These are phyloP conservation scores for Tachypleus tridentatus DNA, from an alignment of 1,140 invertebrate genomes.

Conservation along the genomic window DNA sequence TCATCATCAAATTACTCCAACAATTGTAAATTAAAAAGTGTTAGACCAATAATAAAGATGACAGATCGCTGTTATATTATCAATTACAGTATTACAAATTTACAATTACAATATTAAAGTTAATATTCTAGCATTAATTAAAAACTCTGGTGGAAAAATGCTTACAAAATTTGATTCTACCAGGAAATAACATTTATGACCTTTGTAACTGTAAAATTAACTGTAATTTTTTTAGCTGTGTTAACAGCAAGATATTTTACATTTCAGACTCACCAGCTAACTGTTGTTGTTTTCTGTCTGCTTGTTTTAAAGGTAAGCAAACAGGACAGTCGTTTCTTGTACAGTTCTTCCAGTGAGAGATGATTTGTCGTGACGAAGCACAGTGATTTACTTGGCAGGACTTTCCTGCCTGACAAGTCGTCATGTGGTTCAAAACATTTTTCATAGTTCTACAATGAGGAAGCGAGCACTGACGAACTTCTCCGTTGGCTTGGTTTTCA, in stretches of 20 bases:
- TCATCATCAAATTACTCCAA: no score
- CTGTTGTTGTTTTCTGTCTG: conserved; percentile 56
- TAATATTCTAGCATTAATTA: no score
- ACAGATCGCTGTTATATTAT: no score
- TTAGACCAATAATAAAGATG: no score
- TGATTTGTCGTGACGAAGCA: conserved; percentile 94
- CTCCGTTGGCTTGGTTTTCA: conserved; percentile 44
- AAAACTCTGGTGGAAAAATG: no score
- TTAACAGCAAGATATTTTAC: neutral
- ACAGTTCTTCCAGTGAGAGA: conserved; percentile 98
- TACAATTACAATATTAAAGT: no score
- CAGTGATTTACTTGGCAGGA: conserved; percentile 85
- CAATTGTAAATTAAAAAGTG: no score
- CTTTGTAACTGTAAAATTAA: neutral
- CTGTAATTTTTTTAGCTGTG: no score
- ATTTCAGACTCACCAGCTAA: conserved; percentile 6
- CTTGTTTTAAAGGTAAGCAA: conserved; percentile 90
- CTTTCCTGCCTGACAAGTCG: conserved; percentile 85
- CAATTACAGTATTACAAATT: no score
- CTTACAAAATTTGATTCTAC: no score
- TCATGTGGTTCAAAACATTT: conserved; percentile 96
- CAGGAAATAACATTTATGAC: no score
- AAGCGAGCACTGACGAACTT: conserved; percentile 53
- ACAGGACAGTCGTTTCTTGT: conserved; percentile 88
- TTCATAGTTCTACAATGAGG: conserved; percentile 99